Percentiles rank a stretch among this genome's conserved stretches.
These are phyloP conservation scores for Himalopsyche tibetana DNA, from an alignment of 2,888 invertebrate genomes.

Conservation along the genomic window DNA sequence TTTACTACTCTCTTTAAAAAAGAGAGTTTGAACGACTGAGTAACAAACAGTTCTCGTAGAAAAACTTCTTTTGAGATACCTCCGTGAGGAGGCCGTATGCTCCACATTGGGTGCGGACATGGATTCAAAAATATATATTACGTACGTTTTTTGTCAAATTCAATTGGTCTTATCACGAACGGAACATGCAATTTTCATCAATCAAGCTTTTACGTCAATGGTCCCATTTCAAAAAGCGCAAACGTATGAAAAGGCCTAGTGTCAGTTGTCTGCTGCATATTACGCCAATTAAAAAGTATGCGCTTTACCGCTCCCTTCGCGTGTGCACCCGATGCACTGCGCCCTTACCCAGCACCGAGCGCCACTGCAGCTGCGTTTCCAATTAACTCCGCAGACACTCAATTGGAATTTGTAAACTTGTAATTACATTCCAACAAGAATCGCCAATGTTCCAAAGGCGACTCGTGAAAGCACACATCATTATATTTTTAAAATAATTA, in stretches of 20 bases:
- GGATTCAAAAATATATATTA: no score
- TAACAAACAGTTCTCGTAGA: no score
- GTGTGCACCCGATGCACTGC: not conserved
- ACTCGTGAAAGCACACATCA: not conserved
- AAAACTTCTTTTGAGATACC: no score
- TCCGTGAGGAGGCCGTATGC: no score
- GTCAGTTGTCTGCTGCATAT: not conserved
- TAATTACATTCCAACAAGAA: not conserved
- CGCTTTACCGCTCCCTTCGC: not conserved
- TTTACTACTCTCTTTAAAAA: no score
- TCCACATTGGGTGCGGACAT: no score
- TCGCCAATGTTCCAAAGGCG: not conserved
- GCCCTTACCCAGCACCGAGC: not conserved
- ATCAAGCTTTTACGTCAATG: not conserved
- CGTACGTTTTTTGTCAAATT: no score
- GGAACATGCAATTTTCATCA: no score
- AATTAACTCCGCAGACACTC: constrained; percentile 8
- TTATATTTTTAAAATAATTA: no score
- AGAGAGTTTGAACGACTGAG: no score
- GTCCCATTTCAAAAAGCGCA: not conserved
- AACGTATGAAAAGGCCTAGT: not conserved
- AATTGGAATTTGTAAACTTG: constrained; percentile 14
- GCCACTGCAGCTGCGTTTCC: constrained; percentile 15
- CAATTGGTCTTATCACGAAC: no score
- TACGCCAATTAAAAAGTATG: not conserved